These are phyloP conservation scores for Andrena fulva DNA, from an alignment of 2,888 invertebrate species.

Conservation along the genomic window DNA sequence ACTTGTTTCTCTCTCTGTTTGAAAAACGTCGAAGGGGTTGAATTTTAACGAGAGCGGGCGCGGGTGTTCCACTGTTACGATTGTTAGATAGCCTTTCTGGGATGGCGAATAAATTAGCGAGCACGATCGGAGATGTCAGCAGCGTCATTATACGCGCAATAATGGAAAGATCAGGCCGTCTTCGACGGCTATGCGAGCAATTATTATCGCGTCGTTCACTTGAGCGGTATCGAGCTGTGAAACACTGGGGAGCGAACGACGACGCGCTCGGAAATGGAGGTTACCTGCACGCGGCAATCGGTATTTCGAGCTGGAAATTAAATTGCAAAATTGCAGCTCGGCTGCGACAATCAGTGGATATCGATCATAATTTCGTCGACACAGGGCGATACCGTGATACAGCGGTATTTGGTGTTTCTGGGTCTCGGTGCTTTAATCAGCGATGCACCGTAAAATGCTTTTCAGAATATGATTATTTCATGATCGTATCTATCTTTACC, in stretches of 20 bases:
- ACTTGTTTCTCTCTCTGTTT: neutral
- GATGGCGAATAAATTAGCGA: too few species aligned
- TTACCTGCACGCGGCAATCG: constrained; percentile 21
- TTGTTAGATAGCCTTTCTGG: too few species aligned
- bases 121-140: too few species aligned
- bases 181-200: constrained; percentile 19
- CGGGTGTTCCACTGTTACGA: too few species aligned
- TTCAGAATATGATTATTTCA: neutral
- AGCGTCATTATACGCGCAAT: neutral
- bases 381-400: neutral
- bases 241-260: constrained; percentile 21
- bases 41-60: neutral
- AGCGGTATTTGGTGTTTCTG: neutral
- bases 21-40: neutral
- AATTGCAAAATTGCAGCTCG: constrained; percentile 33
- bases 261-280: constrained; percentile 24
- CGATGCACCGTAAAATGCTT: too few species aligned
- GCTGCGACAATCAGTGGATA: constrained; percentile 20
- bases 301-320: constrained; percentile 42
- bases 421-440: neutral
- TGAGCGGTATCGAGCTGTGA: constrained; percentile 22
- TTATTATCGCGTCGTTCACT: constrained; percentile 19
- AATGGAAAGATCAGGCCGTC: neutral
- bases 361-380: constrained; percentile 38
- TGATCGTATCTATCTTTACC: neutral